Evolutionary conservation across 2,888 invertebrate genomes (phyloP), one percentile per base, ranked within the genome.

Genomic region (Osmoderma eremita): DNA sequence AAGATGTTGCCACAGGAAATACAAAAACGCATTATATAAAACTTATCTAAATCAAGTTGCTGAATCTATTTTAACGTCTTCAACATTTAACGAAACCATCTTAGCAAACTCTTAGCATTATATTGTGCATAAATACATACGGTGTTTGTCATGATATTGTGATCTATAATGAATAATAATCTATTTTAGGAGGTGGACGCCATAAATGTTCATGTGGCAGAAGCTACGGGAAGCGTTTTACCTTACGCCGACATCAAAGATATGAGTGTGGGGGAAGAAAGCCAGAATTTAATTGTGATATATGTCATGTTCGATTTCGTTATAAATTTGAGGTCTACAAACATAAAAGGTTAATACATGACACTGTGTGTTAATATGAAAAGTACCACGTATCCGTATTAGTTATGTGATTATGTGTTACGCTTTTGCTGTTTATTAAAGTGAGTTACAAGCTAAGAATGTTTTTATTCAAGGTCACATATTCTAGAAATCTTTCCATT

Each of bases 211-310:
- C 68, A 2, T 88, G 88, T 77, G 84, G 85, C 63, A 86, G 87
- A 73, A 82, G 80, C 63, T 88, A 88, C 75, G 84, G 85, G 22
- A 86, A 86, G 77, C 83, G 85, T 72, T 84, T 86, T 75, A 87
- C 87, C 73, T 82, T 88, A 71, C 84, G 84, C 69, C 83, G 87
- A 8, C 88, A 88, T 74, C 76, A 86, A 69, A 84, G 84, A 63
- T 84, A 85, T 73, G 88, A 88, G 74, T 88, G 88, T 73, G 92
- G 92, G 73, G 92, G 92, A 71, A 93, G 92, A 79, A 89, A 91
- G 70, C 92, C 92, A 0, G 87, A 90, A 71, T 92, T 92, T 83
- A 89, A 91, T 70, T 93, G 93, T 77, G 91, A 91, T 15, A 88
- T 90, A 79, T 93, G 93, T 81, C 20, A 54, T 39, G 4, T 49